Evolutionary conservation across 2,113 vertebrate species (phyloP), one percentile per base, ranked within the genome.

Genomic region (Notiomystis cincta): DNA sequence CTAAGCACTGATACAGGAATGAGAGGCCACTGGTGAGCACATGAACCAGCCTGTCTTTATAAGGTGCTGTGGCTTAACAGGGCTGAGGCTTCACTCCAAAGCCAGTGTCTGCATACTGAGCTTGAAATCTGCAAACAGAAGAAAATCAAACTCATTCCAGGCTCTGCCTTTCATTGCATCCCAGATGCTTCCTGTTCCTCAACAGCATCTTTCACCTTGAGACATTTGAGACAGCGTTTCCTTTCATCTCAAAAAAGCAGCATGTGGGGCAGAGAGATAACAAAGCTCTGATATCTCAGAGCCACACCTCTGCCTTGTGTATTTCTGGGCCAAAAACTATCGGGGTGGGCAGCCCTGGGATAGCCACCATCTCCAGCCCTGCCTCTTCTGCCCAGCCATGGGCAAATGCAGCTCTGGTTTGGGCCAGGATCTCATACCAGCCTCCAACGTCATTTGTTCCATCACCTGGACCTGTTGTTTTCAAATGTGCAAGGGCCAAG

Each of bases 381-480:
- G 61, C 27, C 17, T 86, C 42, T 72, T 67, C 67, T 83, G 54
- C 54, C 33, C 6, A 25, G 20, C 42, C 79, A 62, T 0, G 0
- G 27, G n/a, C 23, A 82, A 54, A 76, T 4, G 10, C 1, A 0
- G 22, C 33, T 40, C 56, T 80, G 21, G 7, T 33, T 88, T 61
- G 67, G 53, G 40, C 67, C 69, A 77, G 64, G 51, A 51, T 53
- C 25, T 54, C 2, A 8, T 48, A 75, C 51, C 40, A 56, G 56
- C 56, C 23, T 87, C 80, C 72, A 82, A 83, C 24, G 33, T 87
- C 22, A 83, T 80, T 88, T 96, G 87, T 96, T 96, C 85, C 70
- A 40, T 58, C 25, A 87, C 66, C 37, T 53, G 54, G 95, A 60
- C 76, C 82, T 76, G 82, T 65, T 95, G 83, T 96, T 96, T 97